Evolutionary conservation across 2,888 invertebrate genomes (phyloP).

Genomic region (Caenorhabditis virilis): DNA sequence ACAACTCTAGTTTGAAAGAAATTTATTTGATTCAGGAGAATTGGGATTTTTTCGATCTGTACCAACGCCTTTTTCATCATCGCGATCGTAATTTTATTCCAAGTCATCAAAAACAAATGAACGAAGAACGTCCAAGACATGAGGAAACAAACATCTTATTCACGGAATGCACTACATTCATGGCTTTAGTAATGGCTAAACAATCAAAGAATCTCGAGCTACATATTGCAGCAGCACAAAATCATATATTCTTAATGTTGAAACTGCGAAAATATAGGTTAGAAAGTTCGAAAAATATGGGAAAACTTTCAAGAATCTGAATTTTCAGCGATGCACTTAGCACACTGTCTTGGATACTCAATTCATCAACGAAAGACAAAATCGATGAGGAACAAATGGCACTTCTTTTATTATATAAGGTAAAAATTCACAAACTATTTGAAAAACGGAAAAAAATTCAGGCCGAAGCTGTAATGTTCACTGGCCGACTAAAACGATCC

Average conservation of each 20-base stretch:
- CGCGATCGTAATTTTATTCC: not conserved
- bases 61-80: conserved; percentile 11
- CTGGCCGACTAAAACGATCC: conserved; percentile 15
- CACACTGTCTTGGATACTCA: not conserved
- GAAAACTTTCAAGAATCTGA: not conserved
- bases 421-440: not conserved
- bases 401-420: conserved; percentile 17
- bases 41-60: conserved; percentile 25
- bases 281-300: conserved; percentile 7
- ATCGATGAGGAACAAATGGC: conserved; percentile 4
- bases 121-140: conserved; percentile 8
- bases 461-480: conserved; percentile 15
- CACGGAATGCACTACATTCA: conserved; percentile 16
- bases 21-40: conserved; percentile 9
- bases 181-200: conserved; percentile 22
- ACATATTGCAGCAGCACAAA: conserved; percentile 12
- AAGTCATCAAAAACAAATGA: not conserved
- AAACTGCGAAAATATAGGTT: conserved; percentile 24
- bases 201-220: conserved; percentile 5
- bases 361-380: not conserved
- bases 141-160: conserved; percentile 12
- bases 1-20: not conserved
- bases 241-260: conserved; percentile 12
- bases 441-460: not conserved
- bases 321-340: conserved; percentile 1